Percentiles rank a stretch among this genome's conserved stretches.
phyloP scores from a whole-genome alignment of 2,888 invertebrate genomes.

The Seladonia tumulorum region DNA sequence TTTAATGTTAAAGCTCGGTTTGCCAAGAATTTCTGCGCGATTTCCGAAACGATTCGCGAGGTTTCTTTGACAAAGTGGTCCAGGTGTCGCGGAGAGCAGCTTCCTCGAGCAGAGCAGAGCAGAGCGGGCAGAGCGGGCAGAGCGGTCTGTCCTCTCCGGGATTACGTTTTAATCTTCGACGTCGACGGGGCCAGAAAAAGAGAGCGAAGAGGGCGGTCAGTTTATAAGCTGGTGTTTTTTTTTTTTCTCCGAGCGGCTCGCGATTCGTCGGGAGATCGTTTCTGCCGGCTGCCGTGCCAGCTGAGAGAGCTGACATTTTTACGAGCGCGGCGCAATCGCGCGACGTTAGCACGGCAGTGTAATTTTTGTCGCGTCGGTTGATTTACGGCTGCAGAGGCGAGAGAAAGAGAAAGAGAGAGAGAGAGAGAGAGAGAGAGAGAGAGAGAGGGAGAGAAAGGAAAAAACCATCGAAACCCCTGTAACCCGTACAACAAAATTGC shows the following conservation, averaged over 20 bases:
- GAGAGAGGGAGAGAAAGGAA: not conserved
- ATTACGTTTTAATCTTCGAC: conserved; percentile 14
- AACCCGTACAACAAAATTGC: conserved; percentile 17
- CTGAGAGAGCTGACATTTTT: conserved; percentile 52
- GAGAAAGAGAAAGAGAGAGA: not conserved
- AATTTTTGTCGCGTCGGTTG: conserved; percentile 37
- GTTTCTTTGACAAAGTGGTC: not conserved
- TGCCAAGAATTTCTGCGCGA: no score
- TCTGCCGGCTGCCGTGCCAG: conserved; percentile 21
- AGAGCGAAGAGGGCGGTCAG: conserved; percentile 31
- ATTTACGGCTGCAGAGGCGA: conserved; percentile 46
- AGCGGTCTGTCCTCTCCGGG: not conserved
- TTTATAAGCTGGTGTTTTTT: conserved; percentile 42
- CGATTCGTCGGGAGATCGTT: conserved; percentile 42
- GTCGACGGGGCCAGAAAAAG: not conserved
- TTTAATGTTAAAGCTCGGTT: no score
- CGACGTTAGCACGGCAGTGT: conserved; percentile 48
- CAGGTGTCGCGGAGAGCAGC: not conserved
- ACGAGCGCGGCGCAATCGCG: conserved; percentile 53
- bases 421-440: not conserved
- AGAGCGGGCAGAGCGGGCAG: not conserved
- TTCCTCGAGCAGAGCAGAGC: not conserved
- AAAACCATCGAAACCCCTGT: not conserved
- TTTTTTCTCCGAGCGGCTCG: conserved; percentile 10
- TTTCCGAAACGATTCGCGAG: no score